A percentile compares a stretch with the other conserved stretches of the same genome.
These are phyloP conservation scores for Oeneis ivallda DNA, from an alignment of 2,888 invertebrate genomes.

Conservation along the genomic window DNA sequence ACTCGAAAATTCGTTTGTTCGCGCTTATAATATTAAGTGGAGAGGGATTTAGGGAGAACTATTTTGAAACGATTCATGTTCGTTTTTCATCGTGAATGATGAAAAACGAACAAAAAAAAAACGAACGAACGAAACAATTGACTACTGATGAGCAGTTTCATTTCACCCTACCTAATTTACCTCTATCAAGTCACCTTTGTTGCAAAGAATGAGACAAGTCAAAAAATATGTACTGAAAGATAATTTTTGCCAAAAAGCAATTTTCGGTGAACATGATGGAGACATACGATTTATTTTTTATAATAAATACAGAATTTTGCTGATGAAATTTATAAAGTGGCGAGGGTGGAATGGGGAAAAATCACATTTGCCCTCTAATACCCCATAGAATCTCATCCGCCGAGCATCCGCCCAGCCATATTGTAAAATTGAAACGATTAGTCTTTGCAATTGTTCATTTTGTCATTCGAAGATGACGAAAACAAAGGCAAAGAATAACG, in stretches of 20 bases:
- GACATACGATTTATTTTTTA: conserved; percentile 23
- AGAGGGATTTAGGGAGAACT: no score
- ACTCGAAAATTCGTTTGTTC: no score
- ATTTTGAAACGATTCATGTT: no score
- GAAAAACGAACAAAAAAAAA: no score
- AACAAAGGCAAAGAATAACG: background rate
- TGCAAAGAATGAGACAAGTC: background rate
- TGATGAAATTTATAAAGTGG: conserved; percentile 29
- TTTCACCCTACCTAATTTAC: background rate
- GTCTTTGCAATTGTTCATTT: conserved; percentile 44
- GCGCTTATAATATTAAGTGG: no score
- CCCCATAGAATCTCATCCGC: conserved; percentile 31
- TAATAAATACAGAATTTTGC: conserved; percentile 26
- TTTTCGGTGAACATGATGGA: conserved; percentile 19
- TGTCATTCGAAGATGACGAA: conserved; percentile 25
- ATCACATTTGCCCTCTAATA: conserved; percentile 29
- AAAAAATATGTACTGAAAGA: conserved; percentile 2
- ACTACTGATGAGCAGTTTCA: background rate
- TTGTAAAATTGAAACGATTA: conserved; percentile 42
- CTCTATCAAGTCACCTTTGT: background rate
- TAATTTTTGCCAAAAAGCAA: conserved; percentile 13
- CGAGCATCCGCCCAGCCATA: conserved; percentile 25
- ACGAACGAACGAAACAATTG: no score
- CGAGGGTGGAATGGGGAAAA: conserved; percentile 17
- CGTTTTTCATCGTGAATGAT: no score